Percentiles rank a stretch among this genome's conserved stretches.
These are phyloP conservation scores for Montifringilla adamsi DNA, from an alignment of 2,113 vertebrate species.

Conservation along the genomic window DNA sequence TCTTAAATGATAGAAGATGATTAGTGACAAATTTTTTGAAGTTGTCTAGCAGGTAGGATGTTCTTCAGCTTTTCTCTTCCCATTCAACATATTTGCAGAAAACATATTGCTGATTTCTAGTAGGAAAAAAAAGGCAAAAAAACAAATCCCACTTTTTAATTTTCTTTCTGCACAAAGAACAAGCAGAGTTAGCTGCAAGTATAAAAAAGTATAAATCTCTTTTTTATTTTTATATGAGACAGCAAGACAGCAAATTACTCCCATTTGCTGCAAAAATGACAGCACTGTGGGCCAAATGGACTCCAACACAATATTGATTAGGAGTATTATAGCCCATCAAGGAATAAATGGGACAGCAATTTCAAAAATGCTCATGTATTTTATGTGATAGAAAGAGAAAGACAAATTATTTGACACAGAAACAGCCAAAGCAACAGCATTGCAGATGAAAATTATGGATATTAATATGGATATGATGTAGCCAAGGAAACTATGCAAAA, in stretches of 20 bases:
- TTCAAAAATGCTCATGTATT: background rate
- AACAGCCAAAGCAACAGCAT: background rate
- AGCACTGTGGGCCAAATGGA: background rate
- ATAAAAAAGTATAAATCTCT: constrained; percentile 15
- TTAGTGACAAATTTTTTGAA: background rate
- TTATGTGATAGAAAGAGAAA: background rate
- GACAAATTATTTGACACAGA: background rate
- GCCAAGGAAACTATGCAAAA: background rate
- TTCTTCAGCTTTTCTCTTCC: background rate
- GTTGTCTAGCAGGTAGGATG: background rate
- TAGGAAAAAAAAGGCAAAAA: background rate
- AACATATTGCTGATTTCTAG: background rate
- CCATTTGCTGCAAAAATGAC: constrained; percentile 35
- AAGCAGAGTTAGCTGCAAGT: background rate
- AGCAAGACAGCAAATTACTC: background rate
- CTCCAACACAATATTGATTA: constrained; percentile 35
- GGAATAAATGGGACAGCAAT: background rate
- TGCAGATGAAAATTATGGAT: background rate
- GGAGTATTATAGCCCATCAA: constrained; percentile 14
- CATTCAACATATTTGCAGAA: background rate
- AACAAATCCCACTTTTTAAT: background rate
- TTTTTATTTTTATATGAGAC: constrained; percentile 32
- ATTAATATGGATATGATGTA: background rate
- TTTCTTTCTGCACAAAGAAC: background rate
- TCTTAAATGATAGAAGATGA: background rate